A percentile compares a stretch with the other conserved stretches of the same genome.
These are phyloP conservation scores for Berghia stephanieae DNA, from an alignment of 1,140 invertebrate species.

Conservation along the genomic window DNA sequence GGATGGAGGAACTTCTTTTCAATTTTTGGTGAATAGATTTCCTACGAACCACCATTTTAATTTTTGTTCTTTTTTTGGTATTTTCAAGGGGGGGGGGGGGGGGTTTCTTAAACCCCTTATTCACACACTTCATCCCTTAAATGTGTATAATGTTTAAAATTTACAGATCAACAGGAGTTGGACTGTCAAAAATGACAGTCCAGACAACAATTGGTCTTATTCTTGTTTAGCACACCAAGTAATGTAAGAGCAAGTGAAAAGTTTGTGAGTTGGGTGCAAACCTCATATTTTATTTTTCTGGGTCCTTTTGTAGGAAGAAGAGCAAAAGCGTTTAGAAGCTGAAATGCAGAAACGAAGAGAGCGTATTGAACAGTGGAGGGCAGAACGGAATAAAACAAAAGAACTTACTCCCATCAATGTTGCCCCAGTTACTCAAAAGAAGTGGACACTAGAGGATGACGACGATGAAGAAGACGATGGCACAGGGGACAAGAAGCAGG, in stretches of 20 bases:
- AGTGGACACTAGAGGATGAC: slow-evolving; percentile 78
- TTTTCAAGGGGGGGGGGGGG: no score
- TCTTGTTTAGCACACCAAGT: neutral
- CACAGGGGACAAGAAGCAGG: slow-evolving; percentile 43
- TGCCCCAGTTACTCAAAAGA: slow-evolving; percentile 72
- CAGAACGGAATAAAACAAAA: slow-evolving; percentile 78
- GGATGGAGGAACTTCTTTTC: no score
- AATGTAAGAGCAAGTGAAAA: neutral
- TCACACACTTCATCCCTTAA: no score
- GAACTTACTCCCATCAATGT: slow-evolving; percentile 57
- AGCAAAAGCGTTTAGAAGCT: slow-evolving; percentile 82
- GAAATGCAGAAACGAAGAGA: slow-evolving; percentile 97
- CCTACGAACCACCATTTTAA: no score
- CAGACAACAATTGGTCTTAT: neutral
- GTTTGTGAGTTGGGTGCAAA: neutral
- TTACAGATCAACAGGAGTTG: no score
- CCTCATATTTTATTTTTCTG: neutral
- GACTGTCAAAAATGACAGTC: no score
- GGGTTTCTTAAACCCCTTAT: no score
- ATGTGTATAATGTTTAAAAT: no score
- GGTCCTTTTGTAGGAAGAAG: slow-evolving; percentile 67
- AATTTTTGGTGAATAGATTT: no score
- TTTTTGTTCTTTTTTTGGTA: no score
- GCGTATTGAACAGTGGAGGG: slow-evolving; percentile 90
- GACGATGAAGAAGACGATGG: slow-evolving; percentile 63